phyloP scores from a whole-genome alignment of 2,888 invertebrate species.

The Folsomia manolachei region DNA sequence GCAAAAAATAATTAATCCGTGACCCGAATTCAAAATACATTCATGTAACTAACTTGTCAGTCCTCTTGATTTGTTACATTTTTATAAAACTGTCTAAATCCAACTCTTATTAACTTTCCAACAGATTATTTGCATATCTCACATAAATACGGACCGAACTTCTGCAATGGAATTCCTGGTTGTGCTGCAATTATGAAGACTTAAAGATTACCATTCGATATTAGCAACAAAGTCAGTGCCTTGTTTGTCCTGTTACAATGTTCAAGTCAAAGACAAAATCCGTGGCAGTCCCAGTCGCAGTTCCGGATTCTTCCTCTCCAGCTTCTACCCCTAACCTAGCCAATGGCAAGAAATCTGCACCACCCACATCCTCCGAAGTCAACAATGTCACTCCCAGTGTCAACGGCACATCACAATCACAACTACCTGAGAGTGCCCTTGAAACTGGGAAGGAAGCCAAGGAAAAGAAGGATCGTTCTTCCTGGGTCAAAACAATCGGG shows the following conservation, averaged over 20 bases:
- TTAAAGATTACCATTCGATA: neutral
- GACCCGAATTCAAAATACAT: too few species aligned
- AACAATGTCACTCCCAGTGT: neutral
- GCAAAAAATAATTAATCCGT: too few species aligned
- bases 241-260: neutral
- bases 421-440: conserved; percentile 22
- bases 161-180: neutral
- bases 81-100: too few species aligned
- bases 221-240: neutral
- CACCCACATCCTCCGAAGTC: neutral
- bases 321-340: too few species aligned
- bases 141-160: neutral
- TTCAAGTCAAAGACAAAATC: neutral
- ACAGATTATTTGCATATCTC: too few species aligned
- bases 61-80: too few species aligned
- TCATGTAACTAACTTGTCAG: too few species aligned
- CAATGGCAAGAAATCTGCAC: too few species aligned
- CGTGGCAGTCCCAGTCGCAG: too few species aligned
- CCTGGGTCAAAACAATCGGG: conserved; percentile 50
- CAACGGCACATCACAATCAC: too few species aligned
- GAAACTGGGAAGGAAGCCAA: conserved; percentile 46
- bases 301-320: too few species aligned
- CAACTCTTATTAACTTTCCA: too few species aligned
- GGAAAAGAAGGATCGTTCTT: conserved; percentile 43
- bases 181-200: neutral